Conservation (phyloP, 2,113 vertebrate species). For the Engraulis encrasicolus region DNA sequence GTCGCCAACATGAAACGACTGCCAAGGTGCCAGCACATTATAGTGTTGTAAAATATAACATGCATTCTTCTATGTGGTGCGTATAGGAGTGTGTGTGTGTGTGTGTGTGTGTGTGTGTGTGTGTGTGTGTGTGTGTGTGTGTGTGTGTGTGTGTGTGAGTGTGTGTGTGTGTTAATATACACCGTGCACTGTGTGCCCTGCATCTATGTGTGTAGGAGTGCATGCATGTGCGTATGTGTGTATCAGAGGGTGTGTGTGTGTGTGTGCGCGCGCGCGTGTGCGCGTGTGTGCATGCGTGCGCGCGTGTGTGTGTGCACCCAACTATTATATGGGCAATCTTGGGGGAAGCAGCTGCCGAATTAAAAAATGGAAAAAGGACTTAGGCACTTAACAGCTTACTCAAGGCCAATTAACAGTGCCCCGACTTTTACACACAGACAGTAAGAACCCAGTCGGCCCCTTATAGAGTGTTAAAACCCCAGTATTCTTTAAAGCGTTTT, state of each 20-base stretch:
- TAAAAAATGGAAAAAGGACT: slow-evolving; percentile 45
- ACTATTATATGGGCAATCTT: slow-evolving; percentile 42
- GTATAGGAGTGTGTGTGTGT: not conserved
- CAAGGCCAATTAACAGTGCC: slow-evolving; percentile 34
- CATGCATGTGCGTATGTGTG: not conserved
- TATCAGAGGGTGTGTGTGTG: slow-evolving; percentile 13
- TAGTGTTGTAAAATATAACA: too few species aligned
- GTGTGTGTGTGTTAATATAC: not conserved
- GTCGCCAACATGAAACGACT: too few species aligned
- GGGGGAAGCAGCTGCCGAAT: slow-evolving; percentile 41
- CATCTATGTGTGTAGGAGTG: not conserved
- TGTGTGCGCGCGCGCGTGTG: not conserved
- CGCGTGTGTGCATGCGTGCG: not conserved
- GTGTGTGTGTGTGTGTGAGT: not conserved
- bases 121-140: not conserved
- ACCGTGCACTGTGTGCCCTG: too few species aligned
- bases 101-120: not conserved
- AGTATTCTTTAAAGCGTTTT: not conserved
- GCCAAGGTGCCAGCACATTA: too few species aligned
- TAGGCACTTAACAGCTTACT: slow-evolving; percentile 9
- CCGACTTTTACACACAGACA: slow-evolving; percentile 48
- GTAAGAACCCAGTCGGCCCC: not conserved
- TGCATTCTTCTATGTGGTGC: too few species aligned
- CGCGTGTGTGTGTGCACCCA: slow-evolving; percentile 41
- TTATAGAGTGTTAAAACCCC: slow-evolving; percentile 11